phyloP scores from a whole-genome alignment of 2,113 vertebrate species.

The Tympanuchus pallidicinctus region DNA sequence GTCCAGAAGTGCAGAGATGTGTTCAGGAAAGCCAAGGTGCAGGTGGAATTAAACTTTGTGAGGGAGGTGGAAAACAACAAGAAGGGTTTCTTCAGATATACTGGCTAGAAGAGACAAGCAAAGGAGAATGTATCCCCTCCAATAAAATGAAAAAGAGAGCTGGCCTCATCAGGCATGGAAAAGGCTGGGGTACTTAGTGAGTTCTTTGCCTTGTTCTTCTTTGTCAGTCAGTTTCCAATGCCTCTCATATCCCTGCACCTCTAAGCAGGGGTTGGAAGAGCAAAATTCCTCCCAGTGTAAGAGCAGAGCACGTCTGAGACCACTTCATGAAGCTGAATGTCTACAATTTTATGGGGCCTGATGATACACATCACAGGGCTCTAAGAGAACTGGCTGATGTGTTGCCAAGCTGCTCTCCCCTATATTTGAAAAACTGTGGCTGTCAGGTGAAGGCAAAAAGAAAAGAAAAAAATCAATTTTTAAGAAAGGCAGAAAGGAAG shows the following conservation, averaged over 20 bases:
- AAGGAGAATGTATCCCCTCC: background rate
- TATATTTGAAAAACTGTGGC: background rate
- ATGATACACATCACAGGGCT: background rate
- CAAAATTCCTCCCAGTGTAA: background rate
- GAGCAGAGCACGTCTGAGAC: background rate
- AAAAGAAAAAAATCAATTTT: background rate
- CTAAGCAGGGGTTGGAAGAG: background rate
- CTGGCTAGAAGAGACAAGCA: no score
- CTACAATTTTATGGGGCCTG: background rate
- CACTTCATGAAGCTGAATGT: background rate
- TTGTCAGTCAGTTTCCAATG: no score
- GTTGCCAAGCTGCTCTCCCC: background rate
- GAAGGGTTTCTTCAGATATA: no score
- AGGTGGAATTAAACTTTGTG: background rate
- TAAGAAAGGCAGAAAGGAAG: background rate
- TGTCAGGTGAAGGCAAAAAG: background rate
- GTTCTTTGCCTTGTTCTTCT: background rate
- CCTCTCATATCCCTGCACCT: no score
- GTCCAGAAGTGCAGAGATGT: background rate
- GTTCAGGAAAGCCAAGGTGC: background rate
- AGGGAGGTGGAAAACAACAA: background rate
- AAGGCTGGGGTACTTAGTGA: background rate
- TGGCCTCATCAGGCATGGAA: background rate
- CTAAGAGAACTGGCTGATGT: background rate
- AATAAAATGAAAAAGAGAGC: background rate